Percentiles rank a stretch among this genome's conserved stretches.
Evolutionary conservation across 92 coral and sea anemone species (phyloP).

Genomic region (Epizoanthus rinbou): DNA sequence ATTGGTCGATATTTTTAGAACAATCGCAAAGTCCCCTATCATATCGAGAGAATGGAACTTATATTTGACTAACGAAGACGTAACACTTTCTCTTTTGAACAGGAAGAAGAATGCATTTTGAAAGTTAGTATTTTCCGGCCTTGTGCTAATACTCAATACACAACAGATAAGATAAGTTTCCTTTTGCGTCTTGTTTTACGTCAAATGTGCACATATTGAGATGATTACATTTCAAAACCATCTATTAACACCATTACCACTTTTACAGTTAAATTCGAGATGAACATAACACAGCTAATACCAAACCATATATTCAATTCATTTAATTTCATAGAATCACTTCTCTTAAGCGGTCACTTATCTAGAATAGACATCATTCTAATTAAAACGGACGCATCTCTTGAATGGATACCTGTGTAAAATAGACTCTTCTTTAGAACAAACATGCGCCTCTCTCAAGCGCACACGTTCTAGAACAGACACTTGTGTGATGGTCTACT

Average conservation of each 20-base stretch:
- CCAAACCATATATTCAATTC: neutral
- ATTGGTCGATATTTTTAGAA: neutral
- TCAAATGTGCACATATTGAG: neutral
- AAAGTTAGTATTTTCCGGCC: conserved; percentile 36
- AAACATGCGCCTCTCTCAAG: too few species aligned
- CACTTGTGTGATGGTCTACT: too few species aligned
- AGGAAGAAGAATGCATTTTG: conserved; percentile 47
- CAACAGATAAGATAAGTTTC: neutral
- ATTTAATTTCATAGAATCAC: neutral
- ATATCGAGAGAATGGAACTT: neutral
- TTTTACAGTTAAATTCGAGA: neutral
- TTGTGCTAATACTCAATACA: neutral
- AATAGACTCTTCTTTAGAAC: too few species aligned
- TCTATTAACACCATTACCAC: neutral
- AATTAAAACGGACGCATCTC: too few species aligned
- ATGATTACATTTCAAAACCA: neutral
- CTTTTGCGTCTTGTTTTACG: neutral
- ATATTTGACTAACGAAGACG: neutral
- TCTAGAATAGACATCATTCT: too few species aligned
- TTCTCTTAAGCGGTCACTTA: too few species aligned
- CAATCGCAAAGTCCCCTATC: too few species aligned
- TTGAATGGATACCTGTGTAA: too few species aligned
- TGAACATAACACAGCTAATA: neutral
- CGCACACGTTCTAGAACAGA: too few species aligned
- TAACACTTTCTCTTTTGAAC: conserved; percentile 29